Base-by-base conservation (phyloP, 2,888 invertebrate genomes). In the Bimastos eiseni region DNA sequence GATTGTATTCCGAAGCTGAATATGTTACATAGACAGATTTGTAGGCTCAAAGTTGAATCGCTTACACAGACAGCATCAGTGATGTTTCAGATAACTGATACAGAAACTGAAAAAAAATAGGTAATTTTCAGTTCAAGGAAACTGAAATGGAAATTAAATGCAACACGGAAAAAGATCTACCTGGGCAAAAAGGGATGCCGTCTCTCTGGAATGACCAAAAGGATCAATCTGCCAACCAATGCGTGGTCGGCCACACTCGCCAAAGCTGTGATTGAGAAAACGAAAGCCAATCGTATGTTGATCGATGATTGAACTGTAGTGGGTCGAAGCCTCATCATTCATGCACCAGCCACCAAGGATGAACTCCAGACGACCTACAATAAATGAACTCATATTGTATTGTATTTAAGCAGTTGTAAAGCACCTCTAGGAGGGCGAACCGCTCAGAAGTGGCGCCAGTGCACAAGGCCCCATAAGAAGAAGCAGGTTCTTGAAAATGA, bases 221-320 rank as follows among this genome's bases (percentile, higher is more conserved):
- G 97, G 97, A 94, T 98, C 98, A 34, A 98, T 97, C 95, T 98
- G 97, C 97, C 97, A 97, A 0, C 97, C 97, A 0, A 97, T 96
- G 90, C 96, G 96, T 0, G 98, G 97, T 49, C 96, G 96, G 0
- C 96, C 97, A 93, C 97, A 97, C 0, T 96, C 96, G 1, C 95
- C 95, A 92, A 95, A 95, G 44, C 93, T 94, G 49, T 93, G 92
- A 44, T 93, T 90, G 8, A 95, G 93, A 92, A 95, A 95, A 84
- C 94, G 92, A 91, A 97, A 96, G 13, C 96, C 96, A 6, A 95
- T 93, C 1, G 96, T 95, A 94, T 96, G 96, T 93, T 96, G 96
- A 93, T 96, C 96, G 90, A 96, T 96, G 90, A 96, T 96, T 91
- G 95, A 95, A 90, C 95, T 94, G 93, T 96, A 96, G 93, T 96